Evolutionary conservation across 2,888 invertebrate species (phyloP).

Genomic region (Diachrysia chrysitis): DNA sequence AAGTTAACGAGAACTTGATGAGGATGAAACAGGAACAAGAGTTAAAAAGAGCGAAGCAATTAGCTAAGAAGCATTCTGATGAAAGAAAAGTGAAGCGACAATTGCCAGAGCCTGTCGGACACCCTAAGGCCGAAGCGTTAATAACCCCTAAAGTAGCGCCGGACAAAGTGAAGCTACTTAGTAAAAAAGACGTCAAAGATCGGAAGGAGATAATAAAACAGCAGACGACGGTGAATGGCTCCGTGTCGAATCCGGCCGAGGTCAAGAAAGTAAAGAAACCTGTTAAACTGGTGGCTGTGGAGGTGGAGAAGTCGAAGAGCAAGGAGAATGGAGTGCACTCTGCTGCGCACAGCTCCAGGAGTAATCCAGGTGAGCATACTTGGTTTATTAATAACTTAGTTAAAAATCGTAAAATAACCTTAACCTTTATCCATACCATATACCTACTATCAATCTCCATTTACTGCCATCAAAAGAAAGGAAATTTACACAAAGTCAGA

Average conservation of each 20-base stretch:
- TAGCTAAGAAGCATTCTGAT: constrained; percentile 74
- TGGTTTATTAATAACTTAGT: too few species aligned
- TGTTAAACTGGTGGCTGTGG: constrained; percentile 70
- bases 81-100: constrained; percentile 74
- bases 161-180: constrained; percentile 81
- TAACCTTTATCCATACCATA: too few species aligned
- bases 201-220: constrained; percentile 81
- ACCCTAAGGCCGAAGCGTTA: constrained; percentile 79
- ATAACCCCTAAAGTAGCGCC: constrained; percentile 77
- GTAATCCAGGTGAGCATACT: constrained; percentile 68
- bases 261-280: constrained; percentile 79
- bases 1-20: constrained; percentile 86
- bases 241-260: constrained; percentile 68
- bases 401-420: too few species aligned
- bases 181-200: constrained; percentile 82
- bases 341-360: constrained; percentile 70
- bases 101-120: constrained; percentile 76
- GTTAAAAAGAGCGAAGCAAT: constrained; percentile 74
- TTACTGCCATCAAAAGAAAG: too few species aligned
- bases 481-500: too few species aligned
- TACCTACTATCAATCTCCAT: background rate
- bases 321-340: constrained; percentile 79
- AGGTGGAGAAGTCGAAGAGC: constrained; percentile 73
- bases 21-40: constrained; percentile 83
- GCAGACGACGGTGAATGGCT: constrained; percentile 76